phyloP scores from a whole-genome alignment of 2,113 vertebrate species.

The Nymphicus hollandicus region DNA sequence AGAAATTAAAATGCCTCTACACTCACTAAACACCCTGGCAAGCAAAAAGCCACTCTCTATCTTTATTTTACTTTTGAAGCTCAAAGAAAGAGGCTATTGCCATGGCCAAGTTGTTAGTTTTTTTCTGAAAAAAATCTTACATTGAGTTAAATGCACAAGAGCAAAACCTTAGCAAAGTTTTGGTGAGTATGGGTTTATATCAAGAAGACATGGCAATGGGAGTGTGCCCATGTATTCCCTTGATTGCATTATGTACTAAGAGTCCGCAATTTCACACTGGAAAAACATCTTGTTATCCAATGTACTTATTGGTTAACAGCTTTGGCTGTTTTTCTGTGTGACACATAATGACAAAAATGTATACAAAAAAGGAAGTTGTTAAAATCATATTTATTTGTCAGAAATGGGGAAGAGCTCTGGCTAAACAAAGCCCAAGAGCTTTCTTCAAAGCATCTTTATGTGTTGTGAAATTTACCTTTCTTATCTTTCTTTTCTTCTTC shows the following conservation, averaged over 20 bases:
- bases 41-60: not conserved
- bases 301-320: constrained; percentile 41
- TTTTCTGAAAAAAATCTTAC: not conserved
- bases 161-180: not conserved
- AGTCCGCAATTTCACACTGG: constrained; percentile 15
- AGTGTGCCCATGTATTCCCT: not conserved
- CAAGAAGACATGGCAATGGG: not conserved
- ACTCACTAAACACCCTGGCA: not conserved
- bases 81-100: not conserved
- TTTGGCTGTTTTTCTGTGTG: constrained; percentile 35
- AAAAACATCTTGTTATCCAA: constrained; percentile 57
- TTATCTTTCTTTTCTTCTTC: constrained; percentile 99
- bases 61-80: not conserved
- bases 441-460: not conserved
- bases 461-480: constrained; percentile 82
- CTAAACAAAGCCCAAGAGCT: not conserved
- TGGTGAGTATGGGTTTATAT: not conserved
- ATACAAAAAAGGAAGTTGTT: not conserved
- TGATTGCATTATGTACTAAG: not conserved
- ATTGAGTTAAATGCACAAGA: not conserved
- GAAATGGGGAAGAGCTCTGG: not conserved
- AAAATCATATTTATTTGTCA: not conserved
- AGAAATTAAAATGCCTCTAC: constrained; percentile 4
- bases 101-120: not conserved
- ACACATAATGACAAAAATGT: constrained; percentile 8